Evolutionary conservation across 1,140 invertebrate species (phyloP), one percentile per base, ranked within the genome.

Genomic region (Drosophila arawakana): DNA sequence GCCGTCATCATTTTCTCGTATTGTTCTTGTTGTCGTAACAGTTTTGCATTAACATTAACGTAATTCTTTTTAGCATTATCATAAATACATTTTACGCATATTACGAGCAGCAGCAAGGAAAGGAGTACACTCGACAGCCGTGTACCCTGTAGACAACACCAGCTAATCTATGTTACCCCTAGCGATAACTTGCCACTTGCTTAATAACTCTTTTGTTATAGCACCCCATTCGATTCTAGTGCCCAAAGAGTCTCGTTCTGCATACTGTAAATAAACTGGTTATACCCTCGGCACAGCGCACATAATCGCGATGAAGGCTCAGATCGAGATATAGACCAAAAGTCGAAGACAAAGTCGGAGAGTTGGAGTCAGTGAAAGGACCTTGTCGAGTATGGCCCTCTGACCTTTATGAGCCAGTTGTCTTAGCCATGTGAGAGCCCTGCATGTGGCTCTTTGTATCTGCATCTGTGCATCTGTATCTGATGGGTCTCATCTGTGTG

Each of bases 61-160:
- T 90, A 90, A 90, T 90, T 90, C 88, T 90, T 80, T 77, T 73
- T 91, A 83, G 88, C 89, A 91, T 91, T 88, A 91, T 91, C 89
- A 88, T 91, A 91, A 91, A 91, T 91, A 91, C 89, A 91, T 91
- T 91, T 88, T 91, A 91, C 83, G 83, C 78, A 91, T 89, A 91
- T 91, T 91, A 85, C 83, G 69, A 86, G 55, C 21, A 37, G 37
- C 30, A 43, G 43, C 44, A 10, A 18, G 39, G 35, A 25, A 10
- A 25, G 4, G 46, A 10, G 13, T 30, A 0, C 3, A 30, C 25
- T 5, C 25, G 25, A 5, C 25, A 30, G 4, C 6, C 2, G 6
- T 5, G 3, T 6, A 0, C 25, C 25, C 25, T 30, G 25, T 30
- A 2, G 25, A 6, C 6, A 30, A 0, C 3, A 30, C 25, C 25